A percentile compares a stretch with the other conserved stretches of the same genome.
Conservation (phyloP, 2,888 invertebrate genomes). For the Bimastos eiseni region DNA sequence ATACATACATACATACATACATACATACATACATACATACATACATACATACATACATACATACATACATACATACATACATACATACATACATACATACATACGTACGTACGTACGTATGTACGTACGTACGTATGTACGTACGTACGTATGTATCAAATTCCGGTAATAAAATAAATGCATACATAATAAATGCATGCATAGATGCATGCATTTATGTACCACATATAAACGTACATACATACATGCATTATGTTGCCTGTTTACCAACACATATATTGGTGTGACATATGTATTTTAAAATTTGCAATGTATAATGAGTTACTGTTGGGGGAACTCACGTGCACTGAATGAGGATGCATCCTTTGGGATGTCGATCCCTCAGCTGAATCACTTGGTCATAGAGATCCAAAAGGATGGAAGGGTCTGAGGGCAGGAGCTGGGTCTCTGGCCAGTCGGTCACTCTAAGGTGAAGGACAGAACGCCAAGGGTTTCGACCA, state of each 20-base stretch:
- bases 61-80: background rate
- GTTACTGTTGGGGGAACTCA: background rate
- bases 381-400: background rate
- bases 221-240: no score
- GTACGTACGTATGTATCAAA: no score
- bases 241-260: no score
- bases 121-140: no score
- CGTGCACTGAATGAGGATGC: conserved; percentile 34
- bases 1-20: conserved; percentile 19
- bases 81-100: no score
- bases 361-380: conserved; percentile 20
- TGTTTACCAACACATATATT: no score
- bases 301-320: no score
- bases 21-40: background rate
- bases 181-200: no score
- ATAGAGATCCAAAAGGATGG: background rate
- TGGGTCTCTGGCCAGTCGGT: conserved; percentile 7
- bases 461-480: background rate
- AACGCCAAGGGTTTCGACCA: background rate
- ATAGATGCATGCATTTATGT: no score
- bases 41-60: background rate
- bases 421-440: background rate
- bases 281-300: no score
- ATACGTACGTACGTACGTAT: no score
- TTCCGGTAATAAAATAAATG: no score